phyloP scores from a whole-genome alignment of 1,140 invertebrate genomes.

The Platorchestia sp. region DNA sequence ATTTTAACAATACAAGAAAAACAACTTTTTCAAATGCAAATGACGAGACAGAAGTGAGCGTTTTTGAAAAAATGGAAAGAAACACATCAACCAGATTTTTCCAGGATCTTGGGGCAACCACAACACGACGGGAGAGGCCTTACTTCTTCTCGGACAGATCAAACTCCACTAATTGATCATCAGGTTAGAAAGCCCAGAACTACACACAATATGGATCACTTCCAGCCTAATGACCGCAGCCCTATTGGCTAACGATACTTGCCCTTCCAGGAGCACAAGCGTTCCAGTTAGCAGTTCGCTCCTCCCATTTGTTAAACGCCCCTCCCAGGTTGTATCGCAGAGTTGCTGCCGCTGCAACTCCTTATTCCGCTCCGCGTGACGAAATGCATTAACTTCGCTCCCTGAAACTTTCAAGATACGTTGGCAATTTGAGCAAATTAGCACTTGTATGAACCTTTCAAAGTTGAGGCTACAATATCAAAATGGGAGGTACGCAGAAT shows the following conservation, averaged over 20 bases:
- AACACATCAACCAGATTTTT: neutral
- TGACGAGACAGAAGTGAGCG: neutral
- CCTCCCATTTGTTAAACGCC: neutral
- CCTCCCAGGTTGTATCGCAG: neutral
- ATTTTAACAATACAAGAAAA: neutral
- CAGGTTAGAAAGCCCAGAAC: neutral
- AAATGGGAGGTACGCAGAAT: neutral
- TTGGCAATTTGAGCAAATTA: neutral
- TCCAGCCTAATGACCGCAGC: constrained; percentile 22
- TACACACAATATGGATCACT: constrained; percentile 31
- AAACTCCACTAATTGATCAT: constrained; percentile 32
- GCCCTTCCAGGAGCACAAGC: neutral
- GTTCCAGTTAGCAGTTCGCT: neutral
- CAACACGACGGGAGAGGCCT: neutral
- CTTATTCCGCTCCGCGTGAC: neutral
- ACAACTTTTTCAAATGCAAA: neutral
- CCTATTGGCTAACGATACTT: constrained; percentile 35
- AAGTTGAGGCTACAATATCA: neutral
- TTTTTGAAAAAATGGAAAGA: neutral
- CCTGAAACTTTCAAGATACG: neutral
- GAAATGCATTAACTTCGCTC: neutral
- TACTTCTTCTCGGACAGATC: neutral
- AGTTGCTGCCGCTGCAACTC: neutral
- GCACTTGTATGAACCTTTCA: neutral
- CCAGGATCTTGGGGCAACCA: neutral